Evolutionary conservation across 2,888 invertebrate genomes (phyloP).

Genomic region (Capitulum mitella): DNA sequence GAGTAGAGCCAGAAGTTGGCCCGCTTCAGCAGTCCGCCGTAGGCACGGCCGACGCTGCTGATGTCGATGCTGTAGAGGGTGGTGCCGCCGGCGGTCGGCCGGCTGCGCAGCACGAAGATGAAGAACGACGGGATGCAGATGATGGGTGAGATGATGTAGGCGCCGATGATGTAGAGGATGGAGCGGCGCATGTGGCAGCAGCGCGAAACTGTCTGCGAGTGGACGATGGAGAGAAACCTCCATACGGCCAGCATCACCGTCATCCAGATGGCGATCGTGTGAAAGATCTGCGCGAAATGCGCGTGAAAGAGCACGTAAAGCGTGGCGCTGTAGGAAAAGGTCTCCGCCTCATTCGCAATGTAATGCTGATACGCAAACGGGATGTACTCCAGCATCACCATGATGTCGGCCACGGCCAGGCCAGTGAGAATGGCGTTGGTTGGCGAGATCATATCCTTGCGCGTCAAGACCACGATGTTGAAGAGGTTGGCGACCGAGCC

Average conservation of each 20-base stretch:
- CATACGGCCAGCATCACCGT: constrained; percentile 89
- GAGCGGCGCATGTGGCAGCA: constrained; percentile 77
- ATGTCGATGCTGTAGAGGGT: constrained; percentile 50
- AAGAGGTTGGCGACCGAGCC: constrained; percentile 86
- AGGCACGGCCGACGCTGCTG: constrained; percentile 53
- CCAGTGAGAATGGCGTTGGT: constrained; percentile 87
- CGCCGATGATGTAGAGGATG: constrained; percentile 62
- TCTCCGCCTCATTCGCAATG: constrained; percentile 45
- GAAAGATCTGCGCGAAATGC: constrained; percentile 75
- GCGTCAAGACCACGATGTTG: constrained; percentile 80
- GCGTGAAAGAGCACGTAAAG: constrained; percentile 81
- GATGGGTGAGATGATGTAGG: constrained; percentile 73
- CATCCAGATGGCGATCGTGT: constrained; percentile 87
- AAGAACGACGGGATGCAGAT: constrained; percentile 80
- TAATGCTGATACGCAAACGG: constrained; percentile 78
- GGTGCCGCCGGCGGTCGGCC: neutral
- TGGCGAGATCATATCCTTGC: constrained; percentile 79
- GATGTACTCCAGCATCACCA: constrained; percentile 87
- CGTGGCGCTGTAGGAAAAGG: constrained; percentile 63
- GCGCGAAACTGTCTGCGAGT: constrained; percentile 68
- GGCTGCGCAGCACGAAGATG: constrained; percentile 56
- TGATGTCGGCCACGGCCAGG: constrained; percentile 81
- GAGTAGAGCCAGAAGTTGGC: too few species aligned
- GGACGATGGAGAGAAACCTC: constrained; percentile 78
- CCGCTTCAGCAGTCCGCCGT: constrained; percentile 37